A percentile compares a stretch with the other conserved stretches of the same genome.
Conservation (phyloP, 2,113 vertebrate genomes). For the Triplophysa siluroides region DNA sequence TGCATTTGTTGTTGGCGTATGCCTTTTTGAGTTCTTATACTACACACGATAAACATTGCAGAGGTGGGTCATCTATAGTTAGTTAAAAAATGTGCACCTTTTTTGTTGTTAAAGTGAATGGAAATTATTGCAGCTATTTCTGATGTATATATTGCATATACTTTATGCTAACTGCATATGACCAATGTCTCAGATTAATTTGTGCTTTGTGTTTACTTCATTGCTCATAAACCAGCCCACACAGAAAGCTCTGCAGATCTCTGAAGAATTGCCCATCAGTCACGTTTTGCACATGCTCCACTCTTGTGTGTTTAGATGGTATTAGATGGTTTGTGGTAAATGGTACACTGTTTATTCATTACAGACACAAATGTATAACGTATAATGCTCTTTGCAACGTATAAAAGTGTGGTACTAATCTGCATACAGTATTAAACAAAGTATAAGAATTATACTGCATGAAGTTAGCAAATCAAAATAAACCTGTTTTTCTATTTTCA, state of each 20-base stretch:
- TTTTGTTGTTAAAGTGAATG: background rate
- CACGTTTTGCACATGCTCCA: too few relatives aligned
- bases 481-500: background rate
- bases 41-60: background rate
- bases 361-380: too few relatives aligned
- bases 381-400: too few relatives aligned
- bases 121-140: background rate
- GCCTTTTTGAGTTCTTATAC: background rate
- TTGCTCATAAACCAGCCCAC: background rate
- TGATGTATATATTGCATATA: background rate
- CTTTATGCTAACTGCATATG: conserved; percentile 8
- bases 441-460: too few relatives aligned
- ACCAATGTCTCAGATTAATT: background rate
- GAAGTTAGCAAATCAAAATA: background rate
- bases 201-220: conserved; percentile 7
- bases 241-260: background rate
- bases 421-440: too few relatives aligned
- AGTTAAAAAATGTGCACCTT: background rate
- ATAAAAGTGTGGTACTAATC: too few relatives aligned
- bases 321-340: too few relatives aligned
- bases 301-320: too few relatives aligned
- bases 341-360: too few relatives aligned
- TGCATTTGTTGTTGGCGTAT: background rate
- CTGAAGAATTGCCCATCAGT: background rate
- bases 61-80: background rate